phyloP scores from a whole-genome alignment of 1,140 invertebrate species.

The Saccostrea cuccullata region DNA sequence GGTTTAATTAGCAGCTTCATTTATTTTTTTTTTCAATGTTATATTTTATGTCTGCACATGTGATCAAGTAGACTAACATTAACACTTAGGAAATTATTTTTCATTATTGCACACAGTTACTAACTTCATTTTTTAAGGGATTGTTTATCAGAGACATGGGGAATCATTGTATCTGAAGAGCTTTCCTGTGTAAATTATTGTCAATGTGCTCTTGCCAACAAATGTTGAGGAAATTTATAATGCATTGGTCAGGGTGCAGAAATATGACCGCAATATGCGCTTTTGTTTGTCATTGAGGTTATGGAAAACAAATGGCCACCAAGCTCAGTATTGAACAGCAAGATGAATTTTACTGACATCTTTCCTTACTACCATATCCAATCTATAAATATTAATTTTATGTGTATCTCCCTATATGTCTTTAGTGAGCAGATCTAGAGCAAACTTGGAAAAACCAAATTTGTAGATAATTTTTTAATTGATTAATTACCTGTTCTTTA shows the following conservation, averaged over 20 bases:
- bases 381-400: background rate
- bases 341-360: background rate
- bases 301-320: background rate
- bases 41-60: background rate
- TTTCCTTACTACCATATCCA: background rate
- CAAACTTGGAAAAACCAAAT: too few relatives aligned
- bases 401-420: background rate
- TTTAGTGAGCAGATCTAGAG: too few relatives aligned
- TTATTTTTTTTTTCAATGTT: background rate
- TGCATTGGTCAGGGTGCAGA: background rate
- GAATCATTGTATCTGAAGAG: background rate
- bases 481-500: background rate
- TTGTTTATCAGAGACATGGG: background rate
- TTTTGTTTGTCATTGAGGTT: background rate
- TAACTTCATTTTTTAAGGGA: background rate
- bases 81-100: background rate
- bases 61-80: slow-evolving; percentile 12
- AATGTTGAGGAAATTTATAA: background rate
- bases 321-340: background rate
- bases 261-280: background rate
- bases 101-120: background rate
- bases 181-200: background rate
- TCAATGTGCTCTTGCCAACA: background rate
- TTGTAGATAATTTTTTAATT: background rate
- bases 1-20: background rate